Base-by-base conservation (phyloP, 2,888 invertebrate genomes). In the Coelinius sp. region DNA sequence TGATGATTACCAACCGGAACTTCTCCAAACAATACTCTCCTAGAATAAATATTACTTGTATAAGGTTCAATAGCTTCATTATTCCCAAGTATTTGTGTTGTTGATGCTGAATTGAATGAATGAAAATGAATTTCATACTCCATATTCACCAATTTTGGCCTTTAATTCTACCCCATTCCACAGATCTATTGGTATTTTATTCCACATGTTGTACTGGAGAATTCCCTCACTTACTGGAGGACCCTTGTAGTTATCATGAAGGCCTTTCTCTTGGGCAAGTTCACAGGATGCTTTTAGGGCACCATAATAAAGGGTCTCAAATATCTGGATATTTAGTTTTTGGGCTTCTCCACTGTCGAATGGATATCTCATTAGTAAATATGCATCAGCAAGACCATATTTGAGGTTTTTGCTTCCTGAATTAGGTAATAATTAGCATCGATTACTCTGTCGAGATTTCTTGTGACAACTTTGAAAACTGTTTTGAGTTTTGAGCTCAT, bases 21-120 rank as follows among this genome's bases (percentile, higher is more conserved):
- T 89, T 98, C 98, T 0, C 99, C 99, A 2, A 97, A 97, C 4
- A 98, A 89, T 0, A 99, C 99, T 64, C 98, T 90, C 78, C 99
- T 90, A 20, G 95, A 94, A 88, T 99, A 99, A 80, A 99, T 96
- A 85, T 99, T 99, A 38, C 96, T 97, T 0, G 98, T 99, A 88
- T 98, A 99, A 0, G 99, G 97, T 88, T 99, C 99, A 83, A 98
- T 95, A 0, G 98, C 96, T 88, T 99, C 99, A 86, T 99, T 99
- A 86, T 99, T 99, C 17, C 99, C 99, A 53, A 99, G 91, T 84
- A 99, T 99, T 89, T 99, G 99, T 1, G 99, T 99, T 0, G 99
- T 99, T 0, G 98, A 98, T 7, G 99, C 98, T 4, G 99, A 99
- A 99, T 0, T 98, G 98, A 0, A 99, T 98, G 76, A 99, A 80